phyloP scores from a whole-genome alignment of 1,140 invertebrate species.

The Agrypnia vestita region DNA sequence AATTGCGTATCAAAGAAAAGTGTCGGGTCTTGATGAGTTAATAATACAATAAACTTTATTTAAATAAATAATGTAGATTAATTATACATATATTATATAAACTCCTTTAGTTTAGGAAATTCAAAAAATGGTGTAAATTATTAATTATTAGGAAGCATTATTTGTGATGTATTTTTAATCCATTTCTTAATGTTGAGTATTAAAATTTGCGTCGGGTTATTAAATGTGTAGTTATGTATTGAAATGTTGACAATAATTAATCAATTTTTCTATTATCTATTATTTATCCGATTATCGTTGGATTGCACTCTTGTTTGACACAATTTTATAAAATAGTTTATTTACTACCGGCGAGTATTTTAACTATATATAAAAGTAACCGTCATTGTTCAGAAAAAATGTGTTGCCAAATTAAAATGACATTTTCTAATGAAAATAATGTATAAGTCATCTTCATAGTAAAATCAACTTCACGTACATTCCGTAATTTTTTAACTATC shows the following conservation, averaged over 20 bases:
- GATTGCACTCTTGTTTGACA: neutral
- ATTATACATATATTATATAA: neutral
- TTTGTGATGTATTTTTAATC: slow-evolving; percentile 19
- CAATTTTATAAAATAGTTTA: neutral
- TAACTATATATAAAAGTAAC: neutral
- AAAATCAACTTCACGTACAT: neutral
- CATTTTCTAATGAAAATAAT: neutral
- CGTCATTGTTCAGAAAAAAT: slow-evolving; percentile 1
- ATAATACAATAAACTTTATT: too few species aligned
- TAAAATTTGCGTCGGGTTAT: slow-evolving; percentile 18
- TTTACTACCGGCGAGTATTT: neutral
- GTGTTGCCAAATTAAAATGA: slow-evolving; percentile 35
- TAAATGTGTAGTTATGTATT: slow-evolving; percentile 35
- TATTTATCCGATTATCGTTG: neutral
- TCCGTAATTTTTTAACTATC: neutral
- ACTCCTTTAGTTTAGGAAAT: neutral
- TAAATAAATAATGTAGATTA: neutral
- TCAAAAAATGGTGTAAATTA: neutral
- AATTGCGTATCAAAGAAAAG: too few species aligned
- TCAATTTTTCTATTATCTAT: neutral
- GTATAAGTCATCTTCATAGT: slow-evolving; percentile 2
- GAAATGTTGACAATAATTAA: slow-evolving; percentile 37
- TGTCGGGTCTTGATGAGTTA: too few species aligned
- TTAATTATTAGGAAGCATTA: neutral
- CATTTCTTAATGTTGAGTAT: slow-evolving; percentile 24